Conservation (phyloP, 2,797 vertebrate genomes). For the Sparidentex hasta region DNA sequence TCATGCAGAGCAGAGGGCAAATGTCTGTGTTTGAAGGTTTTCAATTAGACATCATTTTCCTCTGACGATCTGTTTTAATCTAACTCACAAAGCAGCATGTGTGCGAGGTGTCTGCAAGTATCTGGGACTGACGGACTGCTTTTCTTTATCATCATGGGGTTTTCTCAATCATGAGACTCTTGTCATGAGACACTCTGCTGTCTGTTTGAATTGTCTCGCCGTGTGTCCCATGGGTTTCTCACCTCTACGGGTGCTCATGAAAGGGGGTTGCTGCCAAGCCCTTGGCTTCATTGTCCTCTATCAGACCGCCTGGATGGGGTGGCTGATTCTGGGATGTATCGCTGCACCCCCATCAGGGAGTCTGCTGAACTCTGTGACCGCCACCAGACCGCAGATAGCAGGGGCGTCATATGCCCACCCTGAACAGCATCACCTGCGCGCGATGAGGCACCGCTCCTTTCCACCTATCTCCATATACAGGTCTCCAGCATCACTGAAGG, state of each 20-base stretch:
- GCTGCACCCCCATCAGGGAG: neutral
- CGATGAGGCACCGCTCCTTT: constrained; percentile 21
- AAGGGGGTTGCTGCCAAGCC: constrained; percentile 8
- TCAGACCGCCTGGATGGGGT: constrained; percentile 51
- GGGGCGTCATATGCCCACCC: constrained; percentile 9
- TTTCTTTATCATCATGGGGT: constrained; percentile 5
- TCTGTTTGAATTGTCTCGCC: neutral
- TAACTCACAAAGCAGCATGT: neutral
- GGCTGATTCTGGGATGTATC: constrained; percentile 54
- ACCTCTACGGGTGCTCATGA: constrained; percentile 9
- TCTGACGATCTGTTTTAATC: neutral
- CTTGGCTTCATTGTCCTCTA: constrained; percentile 22
- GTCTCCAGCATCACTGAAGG: constrained; percentile 42
- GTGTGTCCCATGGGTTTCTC: constrained; percentile 35
- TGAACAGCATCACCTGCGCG: constrained; percentile 17
- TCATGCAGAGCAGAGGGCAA: neutral
- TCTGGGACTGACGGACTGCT: too few species aligned
- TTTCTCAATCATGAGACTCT: constrained; percentile 48
- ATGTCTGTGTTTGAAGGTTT: neutral
- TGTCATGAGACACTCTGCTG: neutral
- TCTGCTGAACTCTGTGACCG: constrained; percentile 20
- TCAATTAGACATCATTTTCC: neutral
- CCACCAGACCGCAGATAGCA: constrained; percentile 11
- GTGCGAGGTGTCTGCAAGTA: neutral
- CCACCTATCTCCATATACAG: constrained; percentile 23